Evolutionary conservation across 1,140 invertebrate genomes (phyloP), one percentile per base, ranked within the genome.

Genomic region (Drosophila fuyamai): DNA sequence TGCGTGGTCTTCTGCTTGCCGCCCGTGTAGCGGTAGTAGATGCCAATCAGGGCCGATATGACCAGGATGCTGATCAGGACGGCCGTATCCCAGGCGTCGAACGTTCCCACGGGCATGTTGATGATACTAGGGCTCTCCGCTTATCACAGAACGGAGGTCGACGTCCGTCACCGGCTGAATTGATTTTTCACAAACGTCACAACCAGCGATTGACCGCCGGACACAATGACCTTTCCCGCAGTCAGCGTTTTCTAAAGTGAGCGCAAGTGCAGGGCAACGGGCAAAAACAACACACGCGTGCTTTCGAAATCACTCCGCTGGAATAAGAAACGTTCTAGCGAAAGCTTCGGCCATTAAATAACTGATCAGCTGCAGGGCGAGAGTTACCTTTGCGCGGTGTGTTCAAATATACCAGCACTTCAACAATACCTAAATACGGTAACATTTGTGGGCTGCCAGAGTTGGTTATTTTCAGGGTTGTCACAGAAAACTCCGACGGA

Each of bases 11-110:
- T 97, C 89, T 98, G 97, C 90, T 95, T 96, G 5, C 97, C 97
- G 32, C 98, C 98, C 43, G 96, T 97, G 81, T 97, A 96, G 73
- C 97, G 94, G 84, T 96, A 97, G 85, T 97, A 98, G 36, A 97
- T 81, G 1, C 97, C 97, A 81, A 97, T 97, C 7, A 93, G 90
- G 0, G 96, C 93, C 7, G 96, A 97, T 50, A 95, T 94, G 5
- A 93, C 47, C 13, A 97, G 88, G 84, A 95, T 95, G 12, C 93
- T 50, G 13, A 76, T 93, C 73, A 96, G 94, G 18, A 97, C 94
- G 0, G 95, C 81, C 71, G 96, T 96, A 91, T 97, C 96, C 91
- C 93, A 94, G 14, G 23, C 55, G 53, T 88, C 88, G 51, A 92
- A 92, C 10, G 76, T 74, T 40, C 88, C 90, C 40, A 70, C 41